phyloP scores from a whole-genome alignment of 1,140 invertebrate genomes.

The Rhagoletis pomonella region DNA sequence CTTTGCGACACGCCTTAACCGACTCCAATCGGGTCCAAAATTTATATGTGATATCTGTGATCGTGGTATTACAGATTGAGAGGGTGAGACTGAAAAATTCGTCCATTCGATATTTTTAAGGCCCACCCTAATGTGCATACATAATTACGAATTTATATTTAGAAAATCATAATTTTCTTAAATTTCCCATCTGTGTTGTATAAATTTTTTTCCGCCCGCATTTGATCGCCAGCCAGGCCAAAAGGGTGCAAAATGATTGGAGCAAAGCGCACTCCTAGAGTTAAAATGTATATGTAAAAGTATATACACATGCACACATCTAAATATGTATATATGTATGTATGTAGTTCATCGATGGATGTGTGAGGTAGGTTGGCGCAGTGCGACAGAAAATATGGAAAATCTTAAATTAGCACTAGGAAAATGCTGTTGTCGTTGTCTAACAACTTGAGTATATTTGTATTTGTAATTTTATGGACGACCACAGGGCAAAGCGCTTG shows the following conservation, averaged over 20 bases:
- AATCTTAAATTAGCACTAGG: constrained; percentile 36
- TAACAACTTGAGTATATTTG: not conserved
- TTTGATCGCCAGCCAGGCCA: not conserved
- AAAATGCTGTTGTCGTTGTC: not conserved
- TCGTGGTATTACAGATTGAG: too few species aligned
- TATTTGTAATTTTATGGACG: not conserved
- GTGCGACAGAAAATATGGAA: not conserved
- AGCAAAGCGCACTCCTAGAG: not conserved
- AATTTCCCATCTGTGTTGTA: constrained; percentile 37
- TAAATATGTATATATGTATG: too few species aligned
- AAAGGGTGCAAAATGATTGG: constrained; percentile 6
- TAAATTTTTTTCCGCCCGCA: not conserved
- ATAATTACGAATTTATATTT: constrained; percentile 30
- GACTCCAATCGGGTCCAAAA: too few species aligned
- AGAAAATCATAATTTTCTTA: constrained; percentile 42
- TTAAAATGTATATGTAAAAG: not conserved
- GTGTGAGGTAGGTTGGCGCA: not conserved
- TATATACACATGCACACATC: too few species aligned
- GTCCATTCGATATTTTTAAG: too few species aligned
- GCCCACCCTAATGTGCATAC: too few species aligned
- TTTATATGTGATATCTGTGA: too few species aligned
- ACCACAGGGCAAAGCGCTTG: not conserved
- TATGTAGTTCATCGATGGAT: not conserved
- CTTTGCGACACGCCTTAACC: too few species aligned
- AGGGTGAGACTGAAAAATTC: too few species aligned